Percentiles rank a stretch among this genome's conserved stretches.
These are phyloP conservation scores for Euclidia mi DNA, from an alignment of 2,888 invertebrate species.

Conservation along the genomic window DNA sequence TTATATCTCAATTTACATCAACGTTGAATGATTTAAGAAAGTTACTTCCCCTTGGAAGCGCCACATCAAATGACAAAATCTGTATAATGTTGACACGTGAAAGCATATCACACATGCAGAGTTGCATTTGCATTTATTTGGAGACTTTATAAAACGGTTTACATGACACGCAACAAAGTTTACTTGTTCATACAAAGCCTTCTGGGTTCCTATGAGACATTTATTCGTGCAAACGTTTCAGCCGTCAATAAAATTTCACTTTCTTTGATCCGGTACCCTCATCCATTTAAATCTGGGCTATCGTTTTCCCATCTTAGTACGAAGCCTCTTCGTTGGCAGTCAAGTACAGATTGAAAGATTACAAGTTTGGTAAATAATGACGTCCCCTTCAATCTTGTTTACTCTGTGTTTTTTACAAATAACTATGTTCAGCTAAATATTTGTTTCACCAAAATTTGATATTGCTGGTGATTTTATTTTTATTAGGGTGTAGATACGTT, in stretches of 20 bases:
- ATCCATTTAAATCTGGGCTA: constrained; percentile 45
- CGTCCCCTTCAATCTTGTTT: constrained; percentile 20
- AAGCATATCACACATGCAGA: too few species aligned
- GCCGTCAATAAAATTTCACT: constrained; percentile 53
- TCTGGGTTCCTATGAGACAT: constrained; percentile 25
- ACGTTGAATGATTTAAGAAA: too few species aligned
- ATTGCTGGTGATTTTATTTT: too few species aligned
- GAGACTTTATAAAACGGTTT: neutral
- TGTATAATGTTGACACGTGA: too few species aligned
- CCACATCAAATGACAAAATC: too few species aligned
- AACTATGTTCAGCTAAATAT: too few species aligned
- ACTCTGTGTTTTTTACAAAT: constrained; percentile 15
- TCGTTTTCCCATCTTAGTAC: constrained; percentile 39
- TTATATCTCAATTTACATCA: too few species aligned
- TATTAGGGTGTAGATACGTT: too few species aligned
- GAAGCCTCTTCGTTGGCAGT: constrained; percentile 22
- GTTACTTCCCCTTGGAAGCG: too few species aligned
- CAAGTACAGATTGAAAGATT: constrained; percentile 39
- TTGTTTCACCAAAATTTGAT: neutral
- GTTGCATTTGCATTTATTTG: too few species aligned
- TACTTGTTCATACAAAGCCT: constrained; percentile 11
- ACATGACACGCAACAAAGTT: constrained; percentile 1
- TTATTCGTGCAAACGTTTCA: constrained; percentile 26
- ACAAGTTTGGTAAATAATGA: constrained; percentile 33
- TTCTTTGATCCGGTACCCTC: constrained; percentile 44